These are phyloP conservation scores for Drosophila novamexicana DNA, from an alignment of 1,140 invertebrate genomes.

Conservation along the genomic window DNA sequence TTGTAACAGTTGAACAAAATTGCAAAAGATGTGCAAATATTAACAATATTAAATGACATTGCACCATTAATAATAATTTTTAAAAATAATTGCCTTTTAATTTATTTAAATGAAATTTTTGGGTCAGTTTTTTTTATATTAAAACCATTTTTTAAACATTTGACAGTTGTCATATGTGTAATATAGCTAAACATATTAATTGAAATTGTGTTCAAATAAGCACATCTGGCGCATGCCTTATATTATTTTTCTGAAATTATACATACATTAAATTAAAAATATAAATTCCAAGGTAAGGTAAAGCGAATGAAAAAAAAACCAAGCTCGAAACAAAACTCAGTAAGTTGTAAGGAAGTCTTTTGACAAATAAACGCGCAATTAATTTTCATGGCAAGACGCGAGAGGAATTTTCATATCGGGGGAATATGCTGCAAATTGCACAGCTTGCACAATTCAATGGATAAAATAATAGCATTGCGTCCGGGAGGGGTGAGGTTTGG, in stretches of 20 bases:
- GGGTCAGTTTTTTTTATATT: no score
- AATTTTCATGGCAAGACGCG: slow-evolving; percentile 75
- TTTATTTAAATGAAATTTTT: no score
- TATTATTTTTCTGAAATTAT: no score
- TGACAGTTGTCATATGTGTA: no score
- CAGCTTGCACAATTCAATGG: slow-evolving; percentile 62
- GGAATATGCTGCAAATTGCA: slow-evolving; percentile 49
- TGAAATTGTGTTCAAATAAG: no score
- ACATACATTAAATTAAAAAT: background rate
- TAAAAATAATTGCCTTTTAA: no score
- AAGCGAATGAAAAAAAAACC: background rate
- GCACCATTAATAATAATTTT: no score
- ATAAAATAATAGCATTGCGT: slow-evolving; percentile 57
- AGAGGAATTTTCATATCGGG: slow-evolving; percentile 54
- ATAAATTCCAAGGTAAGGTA: background rate
- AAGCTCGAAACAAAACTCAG: slow-evolving; percentile 40
- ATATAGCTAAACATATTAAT: no score
- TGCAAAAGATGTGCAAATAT: no score
- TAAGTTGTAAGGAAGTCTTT: slow-evolving; percentile 49
- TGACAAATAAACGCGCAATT: slow-evolving; percentile 77
- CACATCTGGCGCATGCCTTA: background rate
- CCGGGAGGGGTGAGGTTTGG: background rate
- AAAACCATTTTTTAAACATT: no score
- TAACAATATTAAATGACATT: no score
- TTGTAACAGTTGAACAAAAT: no score